These are phyloP conservation scores for Eulimnadia texana DNA, from an alignment of 1,140 invertebrate species.

Conservation along the genomic window DNA sequence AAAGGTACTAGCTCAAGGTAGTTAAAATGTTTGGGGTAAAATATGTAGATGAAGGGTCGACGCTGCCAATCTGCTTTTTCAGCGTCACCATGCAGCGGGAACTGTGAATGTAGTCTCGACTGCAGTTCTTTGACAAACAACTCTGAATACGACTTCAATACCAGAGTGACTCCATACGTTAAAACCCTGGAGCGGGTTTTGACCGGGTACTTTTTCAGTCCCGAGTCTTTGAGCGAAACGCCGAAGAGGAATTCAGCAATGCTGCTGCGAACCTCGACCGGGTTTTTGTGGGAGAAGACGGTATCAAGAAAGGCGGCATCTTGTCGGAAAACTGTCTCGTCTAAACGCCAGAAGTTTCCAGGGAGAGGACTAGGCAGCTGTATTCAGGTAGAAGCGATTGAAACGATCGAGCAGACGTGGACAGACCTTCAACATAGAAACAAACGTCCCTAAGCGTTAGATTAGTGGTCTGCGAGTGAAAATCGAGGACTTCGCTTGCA, in stretches of 20 bases:
- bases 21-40: constrained; percentile 75
- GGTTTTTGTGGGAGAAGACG: constrained; percentile 30
- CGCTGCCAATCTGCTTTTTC: background rate
- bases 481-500: constrained; percentile 67
- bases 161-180: constrained; percentile 78
- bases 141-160: constrained; percentile 62
- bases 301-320: constrained; percentile 64
- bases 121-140: constrained; percentile 37
- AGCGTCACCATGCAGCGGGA: constrained; percentile 33
- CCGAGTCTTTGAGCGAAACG: constrained; percentile 73
- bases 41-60: constrained; percentile 42
- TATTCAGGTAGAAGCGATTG: constrained; percentile 63
- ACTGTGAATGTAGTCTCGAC: constrained; percentile 53
- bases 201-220: constrained; percentile 70
- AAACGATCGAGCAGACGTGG: constrained; percentile 38
- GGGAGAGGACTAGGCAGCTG: constrained; percentile 85
- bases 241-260: constrained; percentile 84
- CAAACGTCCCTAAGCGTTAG: constrained; percentile 62
- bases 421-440: constrained; percentile 68
- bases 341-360: constrained; percentile 81
- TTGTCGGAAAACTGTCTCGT: constrained; percentile 53
- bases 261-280: constrained; percentile 53
- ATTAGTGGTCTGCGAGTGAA: constrained; percentile 46
- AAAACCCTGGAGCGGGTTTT: constrained; percentile 64
- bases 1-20: constrained; percentile 73